Evolutionary conservation across 1,140 invertebrate species (phyloP).

Genomic region (Neoseiulus cucumeris): DNA sequence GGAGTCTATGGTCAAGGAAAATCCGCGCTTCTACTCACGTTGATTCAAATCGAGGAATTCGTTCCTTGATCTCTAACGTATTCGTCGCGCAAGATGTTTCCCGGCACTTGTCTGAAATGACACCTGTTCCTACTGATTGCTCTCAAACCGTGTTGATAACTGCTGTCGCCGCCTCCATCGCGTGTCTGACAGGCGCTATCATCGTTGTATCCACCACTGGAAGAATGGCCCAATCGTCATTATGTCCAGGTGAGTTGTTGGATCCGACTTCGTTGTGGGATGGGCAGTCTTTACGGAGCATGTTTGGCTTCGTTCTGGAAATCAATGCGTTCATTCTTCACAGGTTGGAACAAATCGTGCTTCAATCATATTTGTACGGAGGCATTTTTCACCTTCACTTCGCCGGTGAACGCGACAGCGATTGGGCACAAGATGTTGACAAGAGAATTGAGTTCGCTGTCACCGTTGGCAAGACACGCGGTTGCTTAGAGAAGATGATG

Average conservation of each 20-base stretch:
- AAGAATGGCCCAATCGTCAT: constrained; percentile 80
- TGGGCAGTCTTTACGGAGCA: too few species aligned
- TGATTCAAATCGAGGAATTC: too few species aligned
- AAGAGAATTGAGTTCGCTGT: constrained; percentile 68
- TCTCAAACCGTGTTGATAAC: constrained; percentile 86
- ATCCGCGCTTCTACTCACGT: too few species aligned
- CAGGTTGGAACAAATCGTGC: constrained; percentile 32
- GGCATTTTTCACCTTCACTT: constrained; percentile 78
- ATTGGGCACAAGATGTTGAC: constrained; percentile 95
- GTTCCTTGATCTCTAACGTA: not conserved
- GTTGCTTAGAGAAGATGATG: constrained; percentile 30
- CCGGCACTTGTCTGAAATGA: constrained; percentile 20
- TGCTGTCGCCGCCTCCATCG: constrained; percentile 79
- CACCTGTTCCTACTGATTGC: constrained; percentile 48
- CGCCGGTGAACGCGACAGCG: constrained; percentile 36
- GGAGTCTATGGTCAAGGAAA: too few species aligned
- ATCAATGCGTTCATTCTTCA: too few species aligned
- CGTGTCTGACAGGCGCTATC: constrained; percentile 75
- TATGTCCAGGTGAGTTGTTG: constrained; percentile 53
- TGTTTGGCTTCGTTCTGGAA: too few species aligned
- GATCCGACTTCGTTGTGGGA: too few species aligned
- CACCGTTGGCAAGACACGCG: constrained; percentile 51
- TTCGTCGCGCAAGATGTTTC: constrained; percentile 16
- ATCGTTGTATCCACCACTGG: constrained; percentile 87
- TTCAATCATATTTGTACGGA: constrained; percentile 80